Base-by-base conservation (phyloP, 2,888 invertebrate genomes). In the Heliconius charithonia region DNA sequence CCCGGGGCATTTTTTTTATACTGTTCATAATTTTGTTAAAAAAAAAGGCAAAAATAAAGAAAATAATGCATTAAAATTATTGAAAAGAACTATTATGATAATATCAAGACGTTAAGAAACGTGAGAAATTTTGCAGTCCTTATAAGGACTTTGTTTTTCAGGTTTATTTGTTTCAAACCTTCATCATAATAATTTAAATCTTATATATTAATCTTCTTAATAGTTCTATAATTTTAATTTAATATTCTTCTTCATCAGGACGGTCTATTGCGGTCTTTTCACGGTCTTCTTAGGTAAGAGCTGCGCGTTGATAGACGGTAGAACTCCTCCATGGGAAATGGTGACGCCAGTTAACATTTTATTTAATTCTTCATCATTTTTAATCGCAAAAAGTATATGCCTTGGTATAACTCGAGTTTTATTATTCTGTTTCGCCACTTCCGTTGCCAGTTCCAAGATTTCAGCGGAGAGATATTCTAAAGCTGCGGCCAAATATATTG, bases 401-500 rank as follows among this genome's bases (percentile, higher is more conserved):
- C 92, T 83, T 0, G 92, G 91, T 0, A 84, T 82, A 0, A 92
- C 81, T 10, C 96, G 93, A 0, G 94, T 93, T 86, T 97, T 97
- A 82, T 97, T 96, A 87, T 97, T 97, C 77, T 97, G 96, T 63
- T 92, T 88, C 0, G 96, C 96, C 0, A 96, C 96, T 80, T 96
- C 96, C 1, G 96, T 94, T 0, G 96, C 96, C 85, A 96, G 91
- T 83, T 96, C 96, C 79, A 96, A 85, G 27, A 96, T 96, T 92
- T 97, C 97, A 27, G 97, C 97, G 0, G 96, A 95, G 37, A 97
- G 86, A 83, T 97, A 97, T 83, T 97, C 96, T 85, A 97, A 87
- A 0, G 96, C 96, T 10, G 96, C 96, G 0, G 96, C 95, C 1
- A 96, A 83, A 83, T 95, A 96, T 2, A 96, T 92, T 0, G 96